Conservation (phyloP, 2,113 vertebrate species). For the Cyrtonyx montezumae region DNA sequence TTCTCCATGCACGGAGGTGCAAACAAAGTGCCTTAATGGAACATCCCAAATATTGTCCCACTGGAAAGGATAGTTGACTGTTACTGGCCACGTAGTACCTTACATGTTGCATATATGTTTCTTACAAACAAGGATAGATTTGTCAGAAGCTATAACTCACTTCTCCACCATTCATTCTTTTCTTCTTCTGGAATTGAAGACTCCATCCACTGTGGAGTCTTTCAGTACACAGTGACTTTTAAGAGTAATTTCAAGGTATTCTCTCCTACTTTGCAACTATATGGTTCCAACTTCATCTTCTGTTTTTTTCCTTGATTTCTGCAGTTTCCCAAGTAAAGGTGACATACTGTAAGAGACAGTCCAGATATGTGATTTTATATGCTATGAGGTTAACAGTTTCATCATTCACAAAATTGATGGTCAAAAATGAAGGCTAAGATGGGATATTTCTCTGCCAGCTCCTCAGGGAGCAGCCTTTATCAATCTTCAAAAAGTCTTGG, state of each 20-base stretch:
- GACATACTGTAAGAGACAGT: background rate
- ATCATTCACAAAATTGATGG: background rate
- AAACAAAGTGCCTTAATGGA: background rate
- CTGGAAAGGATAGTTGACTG: background rate
- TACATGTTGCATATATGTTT: background rate
- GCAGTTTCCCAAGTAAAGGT: background rate
- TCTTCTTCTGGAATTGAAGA: background rate
- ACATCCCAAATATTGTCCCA: background rate
- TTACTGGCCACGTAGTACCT: background rate
- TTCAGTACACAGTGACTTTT: background rate
- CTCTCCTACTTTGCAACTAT: background rate
- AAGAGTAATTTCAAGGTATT: background rate
- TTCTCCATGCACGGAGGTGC: background rate
- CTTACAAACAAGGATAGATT: background rate
- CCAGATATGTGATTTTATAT: background rate
- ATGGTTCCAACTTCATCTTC: background rate
- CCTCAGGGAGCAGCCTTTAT: background rate
- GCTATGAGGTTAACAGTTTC: background rate
- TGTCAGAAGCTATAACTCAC: background rate
- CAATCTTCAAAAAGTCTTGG: background rate
- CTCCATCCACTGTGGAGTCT: background rate
- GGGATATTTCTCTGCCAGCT: background rate
- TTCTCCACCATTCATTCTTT: background rate
- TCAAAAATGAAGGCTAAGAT: background rate
- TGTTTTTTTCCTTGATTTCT: background rate